phyloP scores from a whole-genome alignment of 2,888 invertebrate genomes.

The Molanna angustata region DNA sequence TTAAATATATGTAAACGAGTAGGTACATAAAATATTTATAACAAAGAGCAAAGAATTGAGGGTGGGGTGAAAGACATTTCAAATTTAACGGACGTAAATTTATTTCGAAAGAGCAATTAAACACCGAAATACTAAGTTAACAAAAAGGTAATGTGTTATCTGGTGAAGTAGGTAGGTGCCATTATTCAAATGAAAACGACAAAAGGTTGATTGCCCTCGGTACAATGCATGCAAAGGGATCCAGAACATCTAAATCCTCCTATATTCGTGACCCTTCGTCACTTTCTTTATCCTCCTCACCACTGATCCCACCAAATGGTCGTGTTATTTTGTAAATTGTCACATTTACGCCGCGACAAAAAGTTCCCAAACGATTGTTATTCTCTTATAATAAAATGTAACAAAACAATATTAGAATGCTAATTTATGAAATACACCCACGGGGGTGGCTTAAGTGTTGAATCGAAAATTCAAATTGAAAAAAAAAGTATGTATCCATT shows the following conservation, averaged over 20 bases:
- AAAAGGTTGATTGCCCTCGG: constrained; percentile 19
- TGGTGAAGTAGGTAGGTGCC: background rate
- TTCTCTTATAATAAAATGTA: too few relatives aligned
- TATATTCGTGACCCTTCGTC: constrained; percentile 11
- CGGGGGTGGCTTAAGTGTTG: too few relatives aligned
- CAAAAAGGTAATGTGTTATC: constrained; percentile 15
- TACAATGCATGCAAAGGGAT: constrained; percentile 13
- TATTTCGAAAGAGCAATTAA: background rate
- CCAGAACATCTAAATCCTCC: background rate
- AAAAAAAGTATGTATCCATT: too few relatives aligned
- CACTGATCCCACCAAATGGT: constrained; percentile 3
- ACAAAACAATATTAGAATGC: too few relatives aligned
- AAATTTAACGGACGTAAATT: too few relatives aligned
- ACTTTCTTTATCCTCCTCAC: background rate
- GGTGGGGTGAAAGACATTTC: too few relatives aligned
- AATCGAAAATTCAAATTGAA: too few relatives aligned
- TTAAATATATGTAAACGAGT: too few relatives aligned
- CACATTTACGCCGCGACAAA: constrained; percentile 22
- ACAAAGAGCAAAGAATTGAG: too few relatives aligned
- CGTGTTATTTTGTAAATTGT: constrained; percentile 24
- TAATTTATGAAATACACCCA: too few relatives aligned
- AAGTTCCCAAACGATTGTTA: constrained; percentile 16
- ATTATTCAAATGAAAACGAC: constrained; percentile 18
- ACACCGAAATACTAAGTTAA: background rate
- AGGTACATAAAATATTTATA: too few relatives aligned